phyloP scores from a whole-genome alignment of 1,140 invertebrate genomes.

The Triops cancriformis region DNA sequence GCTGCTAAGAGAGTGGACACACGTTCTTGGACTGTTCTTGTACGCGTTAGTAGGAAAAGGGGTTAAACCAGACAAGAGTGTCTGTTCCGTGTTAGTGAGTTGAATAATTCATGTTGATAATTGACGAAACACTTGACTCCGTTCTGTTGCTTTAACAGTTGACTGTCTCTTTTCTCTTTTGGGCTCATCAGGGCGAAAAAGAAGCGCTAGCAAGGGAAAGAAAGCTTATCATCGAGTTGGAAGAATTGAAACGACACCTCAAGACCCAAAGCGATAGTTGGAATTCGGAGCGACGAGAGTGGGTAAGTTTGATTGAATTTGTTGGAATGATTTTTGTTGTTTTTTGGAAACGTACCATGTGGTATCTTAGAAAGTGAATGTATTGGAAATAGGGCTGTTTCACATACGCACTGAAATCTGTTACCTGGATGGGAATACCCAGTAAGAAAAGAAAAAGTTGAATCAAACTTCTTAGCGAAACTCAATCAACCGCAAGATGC shows the following conservation, averaged over 20 bases:
- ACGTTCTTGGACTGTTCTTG: background rate
- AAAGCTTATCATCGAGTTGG: background rate
- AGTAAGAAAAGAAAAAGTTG: too few relatives aligned
- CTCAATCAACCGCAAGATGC: too few relatives aligned
- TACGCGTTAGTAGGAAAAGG: background rate
- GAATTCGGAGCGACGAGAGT: background rate
- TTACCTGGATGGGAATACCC: too few relatives aligned
- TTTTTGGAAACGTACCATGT: too few relatives aligned
- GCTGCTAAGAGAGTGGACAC: too few relatives aligned
- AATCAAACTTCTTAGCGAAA: too few relatives aligned
- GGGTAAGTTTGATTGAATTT: background rate
- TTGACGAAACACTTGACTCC: background rate
- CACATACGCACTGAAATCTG: too few relatives aligned
- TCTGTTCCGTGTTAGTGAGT: background rate
- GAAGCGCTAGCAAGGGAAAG: background rate
- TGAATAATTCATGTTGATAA: background rate
- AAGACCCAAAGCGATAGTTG: background rate
- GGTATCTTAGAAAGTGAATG: too few relatives aligned
- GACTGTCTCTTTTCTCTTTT: background rate
- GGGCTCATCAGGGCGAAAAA: background rate
- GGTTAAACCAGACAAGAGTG: background rate
- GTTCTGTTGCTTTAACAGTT: background rate
- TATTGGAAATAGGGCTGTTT: too few relatives aligned
- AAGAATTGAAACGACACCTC: background rate
- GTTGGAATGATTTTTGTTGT: too few relatives aligned